Conservation (phyloP, 2,113 vertebrate genomes). For the Hypocryptadius cinnamomeus region DNA sequence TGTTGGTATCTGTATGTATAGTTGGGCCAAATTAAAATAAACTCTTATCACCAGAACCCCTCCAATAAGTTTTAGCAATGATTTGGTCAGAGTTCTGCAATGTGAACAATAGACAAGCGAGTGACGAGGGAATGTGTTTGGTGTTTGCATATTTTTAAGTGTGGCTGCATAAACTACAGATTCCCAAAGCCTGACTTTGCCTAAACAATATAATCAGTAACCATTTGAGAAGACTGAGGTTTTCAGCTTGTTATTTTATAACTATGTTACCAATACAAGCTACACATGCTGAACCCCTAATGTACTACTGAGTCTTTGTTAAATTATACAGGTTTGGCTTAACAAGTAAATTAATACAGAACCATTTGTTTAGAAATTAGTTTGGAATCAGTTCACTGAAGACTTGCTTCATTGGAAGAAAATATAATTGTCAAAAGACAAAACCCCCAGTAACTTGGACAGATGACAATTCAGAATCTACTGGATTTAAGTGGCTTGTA, state of each 20-base stretch:
- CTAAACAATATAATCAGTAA: background rate
- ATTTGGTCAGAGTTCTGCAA: background rate
- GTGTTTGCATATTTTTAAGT: background rate
- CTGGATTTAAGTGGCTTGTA: background rate
- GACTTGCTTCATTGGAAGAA: background rate
- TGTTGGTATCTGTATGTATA: background rate
- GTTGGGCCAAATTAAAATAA: background rate
- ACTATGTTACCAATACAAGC: background rate
- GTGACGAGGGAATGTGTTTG: background rate
- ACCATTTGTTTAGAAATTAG: background rate
- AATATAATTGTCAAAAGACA: background rate
- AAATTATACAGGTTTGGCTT: background rate
- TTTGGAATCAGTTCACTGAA: background rate
- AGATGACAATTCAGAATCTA: background rate
- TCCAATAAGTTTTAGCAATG: background rate
- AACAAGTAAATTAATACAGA: background rate
- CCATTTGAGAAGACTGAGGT: background rate
- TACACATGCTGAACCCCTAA: background rate
- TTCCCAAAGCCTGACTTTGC: background rate
- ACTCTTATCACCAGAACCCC: background rate
- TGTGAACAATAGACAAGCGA: background rate
- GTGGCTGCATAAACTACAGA: background rate
- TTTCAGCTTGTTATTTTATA: background rate
- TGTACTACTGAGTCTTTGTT: background rate
- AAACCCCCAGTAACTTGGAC: background rate